Evolutionary conservation across 2,113 vertebrate genomes (phyloP).

Genomic region (Sapajus apella): DNA sequence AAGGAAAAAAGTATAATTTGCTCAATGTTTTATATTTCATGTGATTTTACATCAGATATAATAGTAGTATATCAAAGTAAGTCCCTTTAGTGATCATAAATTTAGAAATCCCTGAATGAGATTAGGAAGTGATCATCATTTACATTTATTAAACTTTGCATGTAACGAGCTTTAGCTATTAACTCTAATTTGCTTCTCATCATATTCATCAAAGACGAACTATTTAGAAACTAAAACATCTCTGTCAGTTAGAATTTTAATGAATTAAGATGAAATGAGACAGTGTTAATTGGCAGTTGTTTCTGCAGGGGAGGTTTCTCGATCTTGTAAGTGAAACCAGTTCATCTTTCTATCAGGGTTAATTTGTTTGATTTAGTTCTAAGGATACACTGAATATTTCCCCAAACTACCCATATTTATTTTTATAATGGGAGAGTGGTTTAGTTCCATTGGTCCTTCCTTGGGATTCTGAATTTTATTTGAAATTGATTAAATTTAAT

Average conservation of each 20-base stretch:
- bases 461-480: background rate
- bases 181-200: constrained; percentile 82
- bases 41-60: background rate
- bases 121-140: constrained; percentile 74
- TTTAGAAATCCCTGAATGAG: constrained; percentile 65
- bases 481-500: background rate
- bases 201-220: constrained; percentile 73
- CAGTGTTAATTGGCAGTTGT: constrained; percentile 74
- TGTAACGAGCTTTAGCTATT: constrained; percentile 76
- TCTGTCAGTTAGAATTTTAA: constrained; percentile 80
- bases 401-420: constrained; percentile 20
- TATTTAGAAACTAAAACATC: constrained; percentile 81
- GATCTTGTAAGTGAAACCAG: constrained; percentile 46
- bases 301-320: constrained; percentile 68
- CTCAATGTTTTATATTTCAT: background rate
- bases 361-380: constrained; percentile 61
- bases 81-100: constrained; percentile 31
- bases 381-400: background rate
- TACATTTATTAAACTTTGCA: constrained; percentile 79
- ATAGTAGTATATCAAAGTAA: background rate
- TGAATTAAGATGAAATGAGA: constrained; percentile 81
- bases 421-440: background rate
- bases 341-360: constrained; percentile 26
- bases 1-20: background rate
- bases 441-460: background rate